Base-by-base conservation (phyloP, 2,113 vertebrate genomes). In the Hiodon tergisus region DNA sequence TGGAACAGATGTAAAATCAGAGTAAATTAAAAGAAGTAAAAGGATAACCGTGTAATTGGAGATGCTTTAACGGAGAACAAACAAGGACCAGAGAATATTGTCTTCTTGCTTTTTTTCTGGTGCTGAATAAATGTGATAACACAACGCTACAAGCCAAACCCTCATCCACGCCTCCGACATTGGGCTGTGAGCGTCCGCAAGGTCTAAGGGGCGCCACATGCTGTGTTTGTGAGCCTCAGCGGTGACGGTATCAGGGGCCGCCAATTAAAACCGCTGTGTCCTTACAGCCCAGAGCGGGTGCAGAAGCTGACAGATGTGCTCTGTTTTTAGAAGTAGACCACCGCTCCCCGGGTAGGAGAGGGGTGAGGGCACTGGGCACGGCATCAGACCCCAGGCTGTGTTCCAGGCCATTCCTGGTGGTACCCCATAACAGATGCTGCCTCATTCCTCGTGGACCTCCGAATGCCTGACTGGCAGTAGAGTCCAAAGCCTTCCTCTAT, bases 381-480 rank as follows among this genome's bases (percentile, higher is more conserved):
- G 81, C 81, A 84, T 86, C 83, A 83, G 78, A 85, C 77, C 76
- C 6, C 11, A 58, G 2, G 79, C 72, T 11, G 7, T 67, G 53
- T 85, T 84, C 86, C 86, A 85, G 83, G 74, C 72, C 67, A 55
- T 80, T 31, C 83, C 77, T 84, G 80, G 81, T 81, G 76, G 78
- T 70, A 79, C 78, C 76, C 69, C 78, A 77, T 71, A 77, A 86
- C 89, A 90, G 86, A 85, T 90, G 89, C 81, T 81, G 81, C 82
- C 74, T 69, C 59, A 9, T 73, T 63, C 57, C 47, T 31, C 62
- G 48, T 11, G 66, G 69, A 50, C 55, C 57, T 51, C 54, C 46
- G 62, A 9, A 69, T 76, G 81, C 76, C 72, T 48, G 53, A 68
- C 75, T 75, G 53, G 61, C 81, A 71, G 65, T 72, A 5, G 50